Evolutionary conservation across 2,113 vertebrate genomes (phyloP).

Genomic region (Rhinogobius similis): DNA sequence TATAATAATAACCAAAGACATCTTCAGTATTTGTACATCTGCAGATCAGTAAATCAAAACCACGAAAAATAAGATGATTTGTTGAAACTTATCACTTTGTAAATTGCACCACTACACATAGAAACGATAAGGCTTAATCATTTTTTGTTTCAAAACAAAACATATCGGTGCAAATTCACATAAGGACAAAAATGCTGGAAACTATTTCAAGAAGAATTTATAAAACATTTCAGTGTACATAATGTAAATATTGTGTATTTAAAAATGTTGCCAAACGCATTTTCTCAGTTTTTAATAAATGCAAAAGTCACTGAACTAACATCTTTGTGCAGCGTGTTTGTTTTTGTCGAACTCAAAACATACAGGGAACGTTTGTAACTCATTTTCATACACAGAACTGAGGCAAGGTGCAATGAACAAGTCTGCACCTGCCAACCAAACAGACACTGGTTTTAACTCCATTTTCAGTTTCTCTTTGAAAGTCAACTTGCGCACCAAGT

Average conservation of each 20-base stretch:
- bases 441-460: too few species aligned
- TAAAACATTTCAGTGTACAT: conserved; percentile 37
- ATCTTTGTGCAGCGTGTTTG: neutral
- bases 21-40: neutral
- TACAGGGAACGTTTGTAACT: neutral
- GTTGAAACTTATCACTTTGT: neutral
- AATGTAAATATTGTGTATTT: conserved; percentile 46
- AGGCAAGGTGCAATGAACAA: too few species aligned
- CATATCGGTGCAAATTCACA: too few species aligned
- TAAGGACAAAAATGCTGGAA: too few species aligned
- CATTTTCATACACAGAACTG: neutral
- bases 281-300: conserved; percentile 25
- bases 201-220: conserved; percentile 23
- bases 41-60: neutral
- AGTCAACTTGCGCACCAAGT: too few species aligned
- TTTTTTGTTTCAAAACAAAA: too few species aligned
- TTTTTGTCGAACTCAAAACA: neutral
- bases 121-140: neutral
- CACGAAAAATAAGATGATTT: neutral
- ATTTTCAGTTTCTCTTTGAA: too few species aligned
- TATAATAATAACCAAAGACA: neutral
- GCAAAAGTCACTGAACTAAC: conserved; percentile 29
- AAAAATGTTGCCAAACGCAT: conserved; percentile 13
- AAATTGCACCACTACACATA: neutral
- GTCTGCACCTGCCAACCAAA: too few species aligned